Percentiles rank a stretch among this genome's conserved stretches.
phyloP scores from a whole-genome alignment of 2,113 vertebrate genomes.

The Callithrix jacchus region DNA sequence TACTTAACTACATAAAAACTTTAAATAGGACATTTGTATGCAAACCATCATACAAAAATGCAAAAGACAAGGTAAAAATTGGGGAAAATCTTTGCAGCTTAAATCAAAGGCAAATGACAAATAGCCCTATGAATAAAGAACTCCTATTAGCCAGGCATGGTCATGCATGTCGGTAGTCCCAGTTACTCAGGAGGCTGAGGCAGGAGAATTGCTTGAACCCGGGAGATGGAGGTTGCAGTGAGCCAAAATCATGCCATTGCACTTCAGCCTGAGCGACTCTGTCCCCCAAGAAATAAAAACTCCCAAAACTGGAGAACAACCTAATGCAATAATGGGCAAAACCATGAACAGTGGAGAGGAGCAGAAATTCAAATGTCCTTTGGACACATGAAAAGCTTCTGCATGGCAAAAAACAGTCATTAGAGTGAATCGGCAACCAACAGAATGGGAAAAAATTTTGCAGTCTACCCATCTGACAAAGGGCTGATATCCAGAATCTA shows the following conservation, averaged over 20 bases:
- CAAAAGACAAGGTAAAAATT: neutral
- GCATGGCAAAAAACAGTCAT: no score
- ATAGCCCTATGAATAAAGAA: neutral
- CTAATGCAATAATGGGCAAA: neutral
- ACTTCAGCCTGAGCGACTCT: no score
- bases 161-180: no score
- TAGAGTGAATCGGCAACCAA: no score
- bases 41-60: neutral
- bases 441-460: no score
- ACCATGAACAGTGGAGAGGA: neutral
- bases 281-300: neutral
- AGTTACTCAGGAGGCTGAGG: no score
- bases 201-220: no score
- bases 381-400: neutral
- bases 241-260: no score
- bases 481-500: no score
- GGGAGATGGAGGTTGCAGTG: no score
- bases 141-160: no score
- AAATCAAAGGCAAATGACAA: neutral
- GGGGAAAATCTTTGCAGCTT: neutral
- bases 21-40: neutral
- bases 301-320: neutral
- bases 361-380: neutral
- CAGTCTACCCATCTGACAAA: no score
- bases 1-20: neutral